Conservation (phyloP, 2,888 invertebrate species). For the Platycheirus rosarum region DNA sequence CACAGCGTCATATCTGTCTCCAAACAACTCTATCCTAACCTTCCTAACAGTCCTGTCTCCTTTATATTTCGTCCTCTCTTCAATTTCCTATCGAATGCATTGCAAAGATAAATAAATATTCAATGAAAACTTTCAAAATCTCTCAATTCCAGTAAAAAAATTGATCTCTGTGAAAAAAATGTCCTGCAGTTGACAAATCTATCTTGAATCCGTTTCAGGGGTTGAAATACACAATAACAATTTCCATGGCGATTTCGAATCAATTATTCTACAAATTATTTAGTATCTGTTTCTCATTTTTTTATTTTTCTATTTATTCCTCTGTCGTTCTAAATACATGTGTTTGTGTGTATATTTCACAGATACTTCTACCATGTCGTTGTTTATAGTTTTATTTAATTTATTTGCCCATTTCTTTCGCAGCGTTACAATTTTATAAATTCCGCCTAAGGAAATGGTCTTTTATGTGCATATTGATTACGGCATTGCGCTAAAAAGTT, state of each 20-base stretch:
- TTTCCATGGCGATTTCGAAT: conserved; percentile 6
- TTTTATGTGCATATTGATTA: conserved; percentile 20
- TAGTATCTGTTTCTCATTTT: neutral
- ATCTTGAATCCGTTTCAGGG: neutral
- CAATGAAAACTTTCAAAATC: neutral
- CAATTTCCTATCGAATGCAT: too few relatives aligned
- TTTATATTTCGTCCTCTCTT: neutral
- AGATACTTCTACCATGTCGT: neutral
- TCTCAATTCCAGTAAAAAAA: neutral
- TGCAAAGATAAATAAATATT: neutral
- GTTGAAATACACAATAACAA: neutral
- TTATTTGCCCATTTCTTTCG: neutral
- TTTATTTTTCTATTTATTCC: too few relatives aligned
- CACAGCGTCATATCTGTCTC: too few relatives aligned
- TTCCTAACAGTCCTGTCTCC: neutral
- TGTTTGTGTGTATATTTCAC: neutral
- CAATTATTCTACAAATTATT: conserved; percentile 13
- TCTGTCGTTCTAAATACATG: too few relatives aligned
- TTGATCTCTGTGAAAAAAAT: too few relatives aligned
- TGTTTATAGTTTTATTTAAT: neutral
- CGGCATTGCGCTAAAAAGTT: conserved; percentile 25
- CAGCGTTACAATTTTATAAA: neutral
- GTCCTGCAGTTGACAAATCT: conserved; percentile 19
- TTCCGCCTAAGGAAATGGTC: neutral
- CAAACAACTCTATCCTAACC: too few relatives aligned